Percentiles rank a stretch among this genome's conserved stretches.
Conservation (phyloP, 2,113 vertebrate genomes). For the Oceanites oceanicus region DNA sequence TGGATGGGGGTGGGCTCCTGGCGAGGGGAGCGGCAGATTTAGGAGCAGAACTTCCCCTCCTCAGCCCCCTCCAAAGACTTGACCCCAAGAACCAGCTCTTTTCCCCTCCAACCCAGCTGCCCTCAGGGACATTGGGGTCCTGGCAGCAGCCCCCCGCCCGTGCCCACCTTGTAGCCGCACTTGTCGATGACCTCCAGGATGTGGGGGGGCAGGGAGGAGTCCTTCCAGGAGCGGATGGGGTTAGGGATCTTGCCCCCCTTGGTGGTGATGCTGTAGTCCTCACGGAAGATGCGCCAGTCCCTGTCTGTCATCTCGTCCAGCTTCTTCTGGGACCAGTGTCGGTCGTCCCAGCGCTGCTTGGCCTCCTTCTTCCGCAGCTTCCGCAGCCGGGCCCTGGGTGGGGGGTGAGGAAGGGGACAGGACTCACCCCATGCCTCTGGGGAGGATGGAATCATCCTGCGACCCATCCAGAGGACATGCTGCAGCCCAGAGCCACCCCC, state of each 20-base stretch:
- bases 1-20: slow-evolving; percentile 97
- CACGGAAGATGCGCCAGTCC: slow-evolving; percentile 96
- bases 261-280: slow-evolving; percentile 98
- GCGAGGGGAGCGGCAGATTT: not conserved
- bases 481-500: not conserved
- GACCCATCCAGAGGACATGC: fast-evolving
- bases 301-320: slow-evolving; percentile 98
- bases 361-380: slow-evolving; percentile 97
- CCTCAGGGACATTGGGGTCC: fast-evolving
- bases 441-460: not conserved
- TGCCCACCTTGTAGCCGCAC: slow-evolving; percentile 93
- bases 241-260: slow-evolving; percentile 98
- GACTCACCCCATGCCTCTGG: not conserved
- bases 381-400: slow-evolving; percentile 83
- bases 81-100: not conserved
- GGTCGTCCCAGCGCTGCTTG: slow-evolving; percentile 97
- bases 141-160: fast-evolving
- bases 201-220: slow-evolving; percentile 89
- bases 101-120: no score
- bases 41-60: not conserved
- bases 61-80: fast-evolving
- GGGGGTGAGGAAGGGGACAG: fast-evolving
- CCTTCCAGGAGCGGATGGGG: slow-evolving; percentile 98
- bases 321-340: slow-evolving; percentile 99
- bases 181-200: slow-evolving; percentile 98